Conservation (phyloP, 2,113 vertebrate species). For the Pelecanoides urinatrix region DNA sequence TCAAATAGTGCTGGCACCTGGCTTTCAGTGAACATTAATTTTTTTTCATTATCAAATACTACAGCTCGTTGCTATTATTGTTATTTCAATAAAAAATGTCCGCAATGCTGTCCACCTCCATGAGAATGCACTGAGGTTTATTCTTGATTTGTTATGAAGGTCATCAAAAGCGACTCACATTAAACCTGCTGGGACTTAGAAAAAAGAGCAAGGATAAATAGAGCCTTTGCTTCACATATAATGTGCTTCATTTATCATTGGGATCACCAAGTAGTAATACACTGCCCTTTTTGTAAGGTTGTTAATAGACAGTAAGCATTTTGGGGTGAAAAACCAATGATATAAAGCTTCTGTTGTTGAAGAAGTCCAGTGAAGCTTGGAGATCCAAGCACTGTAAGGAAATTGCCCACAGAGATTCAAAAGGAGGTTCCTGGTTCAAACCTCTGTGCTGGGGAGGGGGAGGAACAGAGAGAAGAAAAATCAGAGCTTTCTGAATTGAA, state of each 20-base stretch:
- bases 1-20: slow-evolving; percentile 48
- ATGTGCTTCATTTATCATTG: slow-evolving; percentile 62
- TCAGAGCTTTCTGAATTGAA: not conserved
- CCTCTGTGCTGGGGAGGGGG: not conserved
- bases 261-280: slow-evolving; percentile 26
- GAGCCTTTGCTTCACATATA: slow-evolving; percentile 44
- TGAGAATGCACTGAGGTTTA: not conserved
- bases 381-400: not conserved
- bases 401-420: slow-evolving; percentile 9
- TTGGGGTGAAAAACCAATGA: not conserved
- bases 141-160: slow-evolving; percentile 37
- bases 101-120: not conserved
- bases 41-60: slow-evolving; percentile 51
- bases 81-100: not conserved
- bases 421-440: not conserved
- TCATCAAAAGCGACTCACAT: slow-evolving; percentile 27
- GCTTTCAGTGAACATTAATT: slow-evolving; percentile 58
- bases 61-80: not conserved
- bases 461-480: not conserved
- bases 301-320: slow-evolving; percentile 55
- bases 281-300: slow-evolving; percentile 43
- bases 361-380: not conserved
- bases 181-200: slow-evolving; percentile 17
- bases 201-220: slow-evolving; percentile 19
- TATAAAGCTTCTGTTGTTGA: slow-evolving; percentile 22